A percentile compares a stretch with the other conserved stretches of the same genome.
Conservation (phyloP, 1,140 invertebrate genomes). For the Zaprionus davidi region DNA sequence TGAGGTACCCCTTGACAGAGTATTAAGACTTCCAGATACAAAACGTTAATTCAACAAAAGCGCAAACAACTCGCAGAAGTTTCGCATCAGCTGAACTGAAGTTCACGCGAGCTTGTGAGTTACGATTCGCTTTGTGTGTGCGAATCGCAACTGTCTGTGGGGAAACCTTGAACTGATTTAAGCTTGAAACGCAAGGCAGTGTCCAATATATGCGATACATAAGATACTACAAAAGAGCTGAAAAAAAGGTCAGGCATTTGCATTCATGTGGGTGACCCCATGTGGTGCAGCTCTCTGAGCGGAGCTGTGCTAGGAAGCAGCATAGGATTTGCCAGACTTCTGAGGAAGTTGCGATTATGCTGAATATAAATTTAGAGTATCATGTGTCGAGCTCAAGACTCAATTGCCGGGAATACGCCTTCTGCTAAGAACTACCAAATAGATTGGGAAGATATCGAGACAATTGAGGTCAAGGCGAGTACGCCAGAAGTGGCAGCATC, state of each 20-base stretch:
- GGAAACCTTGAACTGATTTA: constrained; percentile 48
- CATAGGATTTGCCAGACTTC: constrained; percentile 30
- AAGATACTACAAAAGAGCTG: neutral
- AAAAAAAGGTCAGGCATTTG: constrained; percentile 34
- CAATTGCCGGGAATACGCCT: constrained; percentile 13
- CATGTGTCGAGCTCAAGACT: constrained; percentile 13
- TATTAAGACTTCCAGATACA: constrained; percentile 21
- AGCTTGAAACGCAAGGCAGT: constrained; percentile 4
- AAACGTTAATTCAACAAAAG: constrained; percentile 59
- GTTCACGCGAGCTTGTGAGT: constrained; percentile 57
- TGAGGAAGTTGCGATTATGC: constrained; percentile 36
- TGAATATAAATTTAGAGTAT: constrained; percentile 20
- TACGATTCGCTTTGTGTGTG: constrained; percentile 37
- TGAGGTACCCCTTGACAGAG: neutral
- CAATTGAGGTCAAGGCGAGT: constrained; percentile 24
- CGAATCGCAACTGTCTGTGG: constrained; percentile 32
- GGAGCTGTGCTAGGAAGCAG: neutral
- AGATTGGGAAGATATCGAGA: neutral
- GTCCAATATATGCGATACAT: neutral
- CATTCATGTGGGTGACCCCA: constrained; percentile 47
- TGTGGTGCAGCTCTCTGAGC: constrained; percentile 25
- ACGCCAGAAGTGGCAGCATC: neutral
- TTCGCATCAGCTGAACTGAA: constrained; percentile 36
- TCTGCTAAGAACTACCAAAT: neutral
- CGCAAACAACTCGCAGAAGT: constrained; percentile 59